Percentiles rank a stretch among this genome's conserved stretches.
phyloP scores from a whole-genome alignment of 2,888 invertebrate species.

The Lypha dubia region DNA sequence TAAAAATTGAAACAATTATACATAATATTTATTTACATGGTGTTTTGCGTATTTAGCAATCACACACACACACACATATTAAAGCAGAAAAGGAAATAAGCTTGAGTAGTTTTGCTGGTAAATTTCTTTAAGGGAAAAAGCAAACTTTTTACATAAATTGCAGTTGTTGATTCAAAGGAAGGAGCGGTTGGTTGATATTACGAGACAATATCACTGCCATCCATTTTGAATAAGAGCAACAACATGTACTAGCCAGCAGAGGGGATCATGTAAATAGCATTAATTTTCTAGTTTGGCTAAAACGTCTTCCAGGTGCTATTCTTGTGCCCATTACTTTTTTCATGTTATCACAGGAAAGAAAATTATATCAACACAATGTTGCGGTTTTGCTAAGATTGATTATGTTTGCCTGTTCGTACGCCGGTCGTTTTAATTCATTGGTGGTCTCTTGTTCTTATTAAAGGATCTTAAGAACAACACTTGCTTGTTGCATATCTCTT shows the following conservation, averaged over 20 bases:
- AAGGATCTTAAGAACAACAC: constrained; percentile 42
- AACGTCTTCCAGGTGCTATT: background rate
- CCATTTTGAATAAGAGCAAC: constrained; percentile 27
- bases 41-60: constrained; percentile 25
- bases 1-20: constrained; percentile 17
- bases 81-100: constrained; percentile 61
- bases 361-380: constrained; percentile 39
- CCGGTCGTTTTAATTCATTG: constrained; percentile 35
- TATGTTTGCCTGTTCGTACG: background rate
- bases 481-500: constrained; percentile 7
- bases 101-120: constrained; percentile 66
- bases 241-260: constrained; percentile 20
- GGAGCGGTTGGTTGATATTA: constrained; percentile 57
- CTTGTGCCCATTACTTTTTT: constrained; percentile 3
- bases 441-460: constrained; percentile 48
- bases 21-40: background rate
- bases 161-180: constrained; percentile 58
- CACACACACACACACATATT: background rate
- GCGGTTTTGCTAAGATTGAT: constrained; percentile 48
- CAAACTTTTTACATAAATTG: constrained; percentile 35
- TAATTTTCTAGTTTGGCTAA: background rate
- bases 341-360: background rate
- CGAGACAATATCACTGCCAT: constrained; percentile 63
- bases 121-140: constrained; percentile 28
- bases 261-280: background rate